These are phyloP conservation scores for Camponotus pennsylvanicus DNA, from an alignment of 1,140 invertebrate species.

Conservation along the genomic window DNA sequence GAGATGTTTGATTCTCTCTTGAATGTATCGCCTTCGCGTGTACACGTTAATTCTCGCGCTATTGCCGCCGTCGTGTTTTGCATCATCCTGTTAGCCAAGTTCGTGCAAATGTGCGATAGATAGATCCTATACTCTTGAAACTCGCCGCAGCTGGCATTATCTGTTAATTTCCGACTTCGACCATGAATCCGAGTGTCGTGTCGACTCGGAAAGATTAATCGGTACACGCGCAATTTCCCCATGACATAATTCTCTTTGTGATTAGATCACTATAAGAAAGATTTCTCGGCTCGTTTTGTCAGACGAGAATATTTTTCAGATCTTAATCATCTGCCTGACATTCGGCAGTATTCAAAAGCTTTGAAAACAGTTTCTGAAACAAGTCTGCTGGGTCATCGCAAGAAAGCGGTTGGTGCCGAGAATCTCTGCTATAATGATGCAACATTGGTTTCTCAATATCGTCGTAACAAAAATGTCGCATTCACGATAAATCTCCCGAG, in stretches of 20 bases:
- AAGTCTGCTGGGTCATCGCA: too few relatives aligned
- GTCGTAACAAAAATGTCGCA: not conserved
- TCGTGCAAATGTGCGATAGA: not conserved
- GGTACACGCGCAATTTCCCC: not conserved
- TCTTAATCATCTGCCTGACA: too few relatives aligned
- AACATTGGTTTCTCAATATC: not conserved
- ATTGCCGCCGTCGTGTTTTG: not conserved
- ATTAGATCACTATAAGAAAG: too few relatives aligned
- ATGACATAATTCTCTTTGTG: not conserved
- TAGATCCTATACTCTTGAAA: not conserved
- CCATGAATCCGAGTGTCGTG: not conserved
- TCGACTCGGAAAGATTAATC: not conserved
- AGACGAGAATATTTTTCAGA: too few relatives aligned
- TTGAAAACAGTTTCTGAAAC: too few relatives aligned
- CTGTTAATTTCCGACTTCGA: conserved; percentile 12
- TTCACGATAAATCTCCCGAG: not conserved
- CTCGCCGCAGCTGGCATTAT: not conserved
- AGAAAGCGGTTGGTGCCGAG: too few relatives aligned
- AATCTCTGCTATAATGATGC: too few relatives aligned
- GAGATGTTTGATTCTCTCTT: conserved; percentile 17
- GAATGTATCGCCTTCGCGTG: not conserved
- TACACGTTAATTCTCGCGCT: conserved; percentile 32
- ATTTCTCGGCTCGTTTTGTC: too few relatives aligned
- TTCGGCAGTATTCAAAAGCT: too few relatives aligned
- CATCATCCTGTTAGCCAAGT: not conserved